phyloP scores from a whole-genome alignment of 2,797 vertebrate genomes.

The Mareca strepera region DNA sequence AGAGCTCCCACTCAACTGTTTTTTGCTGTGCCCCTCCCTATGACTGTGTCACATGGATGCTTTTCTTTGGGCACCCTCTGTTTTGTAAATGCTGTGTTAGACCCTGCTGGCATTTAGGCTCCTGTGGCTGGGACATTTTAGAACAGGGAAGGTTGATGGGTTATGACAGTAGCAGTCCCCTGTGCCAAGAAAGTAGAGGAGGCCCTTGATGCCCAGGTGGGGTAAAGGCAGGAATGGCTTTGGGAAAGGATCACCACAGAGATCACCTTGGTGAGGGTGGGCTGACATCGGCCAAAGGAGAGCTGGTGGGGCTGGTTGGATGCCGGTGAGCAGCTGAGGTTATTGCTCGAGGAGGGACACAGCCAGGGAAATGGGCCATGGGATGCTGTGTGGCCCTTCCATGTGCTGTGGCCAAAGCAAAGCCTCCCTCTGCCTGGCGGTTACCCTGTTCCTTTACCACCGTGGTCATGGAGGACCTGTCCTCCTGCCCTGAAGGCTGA shows the following conservation, averaged over 20 bases:
- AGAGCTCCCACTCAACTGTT: neutral
- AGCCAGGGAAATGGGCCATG: neutral
- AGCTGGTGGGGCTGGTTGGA: neutral
- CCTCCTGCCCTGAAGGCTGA: neutral
- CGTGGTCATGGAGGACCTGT: neutral
- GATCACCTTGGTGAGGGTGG: neutral
- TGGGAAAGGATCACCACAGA: neutral
- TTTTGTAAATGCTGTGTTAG: fast-evolving
- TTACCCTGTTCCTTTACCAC: neutral
- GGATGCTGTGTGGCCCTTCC: fast-evolving
- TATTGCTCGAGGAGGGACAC: neutral
- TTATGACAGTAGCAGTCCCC: neutral
- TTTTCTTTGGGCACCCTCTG: neutral
- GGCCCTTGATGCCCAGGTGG: neutral
- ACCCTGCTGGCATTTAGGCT: neutral
- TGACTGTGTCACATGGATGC: neutral
- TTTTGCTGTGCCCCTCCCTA: neutral
- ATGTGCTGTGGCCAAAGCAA: neutral
- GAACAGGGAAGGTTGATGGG: neutral
- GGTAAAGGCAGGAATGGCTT: neutral
- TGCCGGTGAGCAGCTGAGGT: neutral
- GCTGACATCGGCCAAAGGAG: neutral
- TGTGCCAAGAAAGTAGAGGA: neutral
- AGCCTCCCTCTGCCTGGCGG: neutral
- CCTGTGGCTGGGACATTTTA: neutral